Percentiles rank a stretch among this genome's conserved stretches.
phyloP scores from a whole-genome alignment of 2,888 invertebrate genomes.

The Harpalus rufipes region DNA sequence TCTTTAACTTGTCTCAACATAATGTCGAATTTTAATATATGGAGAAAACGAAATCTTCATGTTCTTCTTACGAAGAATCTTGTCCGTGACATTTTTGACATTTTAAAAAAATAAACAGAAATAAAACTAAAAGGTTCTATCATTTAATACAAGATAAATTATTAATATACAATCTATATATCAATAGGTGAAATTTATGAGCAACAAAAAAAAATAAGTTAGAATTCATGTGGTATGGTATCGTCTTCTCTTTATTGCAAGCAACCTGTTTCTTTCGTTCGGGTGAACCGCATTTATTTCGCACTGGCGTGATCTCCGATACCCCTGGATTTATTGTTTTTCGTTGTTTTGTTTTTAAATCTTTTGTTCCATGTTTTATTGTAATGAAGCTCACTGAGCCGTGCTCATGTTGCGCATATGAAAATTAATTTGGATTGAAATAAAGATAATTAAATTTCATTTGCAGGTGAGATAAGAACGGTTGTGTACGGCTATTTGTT shows the following conservation, averaged over 20 bases:
- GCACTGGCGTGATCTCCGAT: slow-evolving; percentile 54
- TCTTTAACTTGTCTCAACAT: too few species aligned
- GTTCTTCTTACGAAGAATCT: too few species aligned
- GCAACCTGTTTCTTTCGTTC: slow-evolving; percentile 35
- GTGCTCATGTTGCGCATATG: slow-evolving; percentile 34
- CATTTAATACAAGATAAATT: slow-evolving; percentile 4
- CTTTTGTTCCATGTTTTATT: slow-evolving; percentile 52
- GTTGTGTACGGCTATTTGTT: slow-evolving; percentile 27
- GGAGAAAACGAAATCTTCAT: too few species aligned
- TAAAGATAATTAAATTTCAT: slow-evolving; percentile 57
- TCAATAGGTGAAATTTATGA: slow-evolving; percentile 22
- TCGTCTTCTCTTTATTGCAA: slow-evolving; percentile 19
- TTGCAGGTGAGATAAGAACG: slow-evolving; percentile 51
- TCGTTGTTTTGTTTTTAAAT: slow-evolving; percentile 54
- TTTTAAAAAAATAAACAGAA: too few species aligned
- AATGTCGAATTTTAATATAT: too few species aligned
- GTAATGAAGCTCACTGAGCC: slow-evolving; percentile 20
- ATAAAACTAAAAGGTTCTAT: too few species aligned
- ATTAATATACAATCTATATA: slow-evolving; percentile 18
- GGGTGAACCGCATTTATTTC: slow-evolving; percentile 36
- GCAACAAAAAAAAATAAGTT: slow-evolving; percentile 11
- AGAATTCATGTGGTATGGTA: background rate
- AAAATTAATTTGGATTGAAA: slow-evolving; percentile 57
- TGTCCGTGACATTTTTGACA: too few species aligned
- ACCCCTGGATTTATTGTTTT: slow-evolving; percentile 58